Base-by-base conservation (phyloP, 2,888 invertebrate species). In the Zonitis immaculata region DNA sequence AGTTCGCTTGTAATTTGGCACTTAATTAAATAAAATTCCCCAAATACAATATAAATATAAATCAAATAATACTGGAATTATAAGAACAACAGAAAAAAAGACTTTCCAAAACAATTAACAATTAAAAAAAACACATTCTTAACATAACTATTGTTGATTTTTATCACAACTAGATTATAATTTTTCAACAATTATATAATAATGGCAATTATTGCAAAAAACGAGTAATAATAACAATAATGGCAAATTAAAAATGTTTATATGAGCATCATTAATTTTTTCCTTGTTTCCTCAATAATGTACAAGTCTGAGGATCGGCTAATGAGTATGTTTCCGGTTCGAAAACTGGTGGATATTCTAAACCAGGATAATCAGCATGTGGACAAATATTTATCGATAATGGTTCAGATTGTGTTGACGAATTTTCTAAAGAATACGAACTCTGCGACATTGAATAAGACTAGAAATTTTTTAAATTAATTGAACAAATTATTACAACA, bases 331-430 rank as follows among this genome's bases (percentile, higher is more conserved):
- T 89, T 76, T 90, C 91, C 0, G 91, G 84, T 74, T 89, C 89
- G 77, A 91, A 91, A 28, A 90, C 87, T 44, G 91, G 91, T 44
- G 91, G 91, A 73, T 90, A 91, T 76, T 89, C 87, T 76, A 91
- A 80, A 68, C 88, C 89, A 51, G 90, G 88, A 77, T 90, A 91
- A 66, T 86, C 86, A 4, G 83, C 80, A 30, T 67, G 66, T 8
- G 69, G 67, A 43, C 60, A 61, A n/a, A 64, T 59, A 50, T 52
- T 62, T 46, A 63, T 55, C 8, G 62, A 52, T 14, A 59, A 56
- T 14, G 60, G 59, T 43, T 62, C 61, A 1, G 57, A 20, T 14
- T 61, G 63, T 22, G 60, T 58, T 2, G 57, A 54, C 47, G 51
- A n/a, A n/a, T n/a, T 65, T 66, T 75, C 77, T 53, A 66, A 51